Conservation (phyloP, 2,113 vertebrate species). For the Elgaria multicarinata region DNA sequence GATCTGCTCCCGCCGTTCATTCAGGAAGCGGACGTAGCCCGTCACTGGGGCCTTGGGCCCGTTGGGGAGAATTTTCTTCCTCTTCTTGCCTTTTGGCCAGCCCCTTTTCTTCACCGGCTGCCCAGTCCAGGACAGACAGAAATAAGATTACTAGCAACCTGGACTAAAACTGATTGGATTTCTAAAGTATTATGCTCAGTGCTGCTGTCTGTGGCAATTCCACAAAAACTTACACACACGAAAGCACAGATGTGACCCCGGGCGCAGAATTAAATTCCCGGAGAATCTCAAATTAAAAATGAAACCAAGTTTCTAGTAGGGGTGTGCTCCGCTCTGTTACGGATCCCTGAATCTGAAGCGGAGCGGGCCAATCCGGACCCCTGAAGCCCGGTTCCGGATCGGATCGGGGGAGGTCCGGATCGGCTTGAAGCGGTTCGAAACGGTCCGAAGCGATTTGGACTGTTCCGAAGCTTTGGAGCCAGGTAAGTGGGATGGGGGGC, state of each 20-base stretch:
- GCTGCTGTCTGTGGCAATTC: not conserved
- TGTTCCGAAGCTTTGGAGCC: too few relatives aligned
- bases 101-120: slow-evolving; percentile 96
- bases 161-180: fast-evolving
- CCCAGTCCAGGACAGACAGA: not conserved
- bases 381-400: too few relatives aligned
- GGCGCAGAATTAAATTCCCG: too few relatives aligned
- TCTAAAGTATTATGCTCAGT: fast-evolving
- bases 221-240: not conserved
- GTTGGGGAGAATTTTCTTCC: slow-evolving; percentile 96
- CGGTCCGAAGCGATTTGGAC: too few relatives aligned
- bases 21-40: slow-evolving; percentile 94
- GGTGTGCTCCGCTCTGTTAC: too few relatives aligned
- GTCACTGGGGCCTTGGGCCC: slow-evolving; percentile 97
- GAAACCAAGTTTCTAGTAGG: not conserved
- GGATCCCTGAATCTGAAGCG: too few relatives aligned
- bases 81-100: slow-evolving; percentile 98
- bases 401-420: too few relatives aligned
- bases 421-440: too few relatives aligned
- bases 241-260: not conserved
- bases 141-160: too few relatives aligned
- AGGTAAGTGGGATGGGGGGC: too few relatives aligned
- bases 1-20: slow-evolving; percentile 93
- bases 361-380: too few relatives aligned
- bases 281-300: not conserved